Conservation (phyloP, 2,113 vertebrate species). For the Corythaeola cristata region DNA sequence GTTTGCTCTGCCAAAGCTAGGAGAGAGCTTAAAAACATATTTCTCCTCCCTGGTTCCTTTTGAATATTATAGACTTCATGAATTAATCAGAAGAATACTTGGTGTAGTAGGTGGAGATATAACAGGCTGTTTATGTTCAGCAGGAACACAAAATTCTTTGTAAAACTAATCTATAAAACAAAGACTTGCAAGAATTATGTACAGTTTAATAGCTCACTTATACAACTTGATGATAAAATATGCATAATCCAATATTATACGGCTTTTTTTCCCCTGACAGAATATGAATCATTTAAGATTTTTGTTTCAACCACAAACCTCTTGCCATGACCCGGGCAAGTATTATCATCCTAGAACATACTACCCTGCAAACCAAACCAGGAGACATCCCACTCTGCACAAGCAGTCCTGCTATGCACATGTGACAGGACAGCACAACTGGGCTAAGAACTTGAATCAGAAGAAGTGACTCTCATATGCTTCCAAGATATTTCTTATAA, state of each 20-base stretch:
- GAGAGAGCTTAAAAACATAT: conserved; percentile 30
- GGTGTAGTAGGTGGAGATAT: neutral
- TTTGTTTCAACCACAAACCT: conserved; percentile 40
- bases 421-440: neutral
- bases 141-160: conserved; percentile 53
- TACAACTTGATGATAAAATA: conserved; percentile 61
- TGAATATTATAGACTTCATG: conserved; percentile 53
- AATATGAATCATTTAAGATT: conserved; percentile 38
- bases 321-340: conserved; percentile 13
- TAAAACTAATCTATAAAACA: conserved; percentile 61
- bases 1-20: conserved; percentile 34
- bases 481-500: conserved; percentile 44
- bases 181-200: conserved; percentile 45
- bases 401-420: neutral
- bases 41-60: conserved; percentile 32
- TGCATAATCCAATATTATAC: conserved; percentile 55
- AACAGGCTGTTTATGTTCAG: conserved; percentile 46
- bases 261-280: neutral
- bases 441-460: conserved; percentile 40
- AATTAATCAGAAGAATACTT: conserved; percentile 58
- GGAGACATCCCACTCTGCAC: neutral
- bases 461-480: conserved; percentile 36
- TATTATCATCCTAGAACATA: neutral
- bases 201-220: conserved; percentile 41
- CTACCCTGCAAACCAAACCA: neutral